Base-by-base conservation (phyloP, 2,797 vertebrate genomes). In the Pipistrellus nathusii region DNA sequence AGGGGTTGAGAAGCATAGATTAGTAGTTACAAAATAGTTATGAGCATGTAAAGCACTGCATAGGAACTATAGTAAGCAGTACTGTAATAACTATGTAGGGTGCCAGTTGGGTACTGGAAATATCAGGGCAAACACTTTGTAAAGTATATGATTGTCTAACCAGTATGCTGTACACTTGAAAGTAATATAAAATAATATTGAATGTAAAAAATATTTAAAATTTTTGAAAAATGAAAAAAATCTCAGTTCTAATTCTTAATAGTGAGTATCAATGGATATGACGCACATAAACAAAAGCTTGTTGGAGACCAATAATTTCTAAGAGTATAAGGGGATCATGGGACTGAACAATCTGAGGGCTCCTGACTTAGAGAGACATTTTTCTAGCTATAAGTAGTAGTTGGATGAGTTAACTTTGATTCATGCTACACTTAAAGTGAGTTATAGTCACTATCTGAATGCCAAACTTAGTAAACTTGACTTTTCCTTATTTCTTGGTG, bases 341-440 rank as follows among this genome's bases (percentile, higher is more conserved):
- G 91, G n/a, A 71, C 17, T 7, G 8, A 84, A 27, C 17, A 35
- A 5, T 68, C 64, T 69, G 59, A 72, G 59, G 62, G 57, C n/a
- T 73, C 13, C 32, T 71, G 21, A 93, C 5, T 57, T 85, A 62
- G 21, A 30, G 62, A 66, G 85, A 27, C 27, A 38, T 93, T 92
- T 93, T 95, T 84, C 72, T 88, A 84, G n/a, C 18, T 48, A 27
- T 21, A 2, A n/a, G 14, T 32, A 55, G 32, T 66, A 90, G 71
- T 68, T 77, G 8, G 32, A 78, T 94, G 21, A 83, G 41, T 92
- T 85, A 92, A 68, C 66, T 93, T 93, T 69, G 72, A 91, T 91
- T 95, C 66, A 69, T 82, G 8, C 30, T 59, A 13, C 13, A 78
- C 2, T 38, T 80, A 78, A 66, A 88, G 48, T 8, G 41, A 93